A percentile compares a stretch with the other conserved stretches of the same genome.
Evolutionary conservation across 92 coral and sea anemone genomes (phyloP).

Genomic region (Anthopleura xanthogrammica): DNA sequence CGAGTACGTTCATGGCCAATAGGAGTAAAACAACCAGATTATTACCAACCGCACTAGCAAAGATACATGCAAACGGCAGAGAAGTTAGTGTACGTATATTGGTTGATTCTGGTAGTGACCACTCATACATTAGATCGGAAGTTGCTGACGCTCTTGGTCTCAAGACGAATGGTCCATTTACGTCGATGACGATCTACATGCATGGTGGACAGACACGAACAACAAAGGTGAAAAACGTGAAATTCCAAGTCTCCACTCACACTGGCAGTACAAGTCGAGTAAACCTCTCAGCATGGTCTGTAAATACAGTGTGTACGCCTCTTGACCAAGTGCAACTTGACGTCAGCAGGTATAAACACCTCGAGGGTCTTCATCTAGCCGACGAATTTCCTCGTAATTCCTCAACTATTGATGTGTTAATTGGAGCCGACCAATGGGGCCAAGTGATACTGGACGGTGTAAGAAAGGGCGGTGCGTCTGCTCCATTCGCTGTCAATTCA

Average conservation of each 20-base stretch:
- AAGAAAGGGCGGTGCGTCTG: background rate
- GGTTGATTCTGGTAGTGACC: conserved; percentile 32
- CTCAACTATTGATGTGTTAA: background rate
- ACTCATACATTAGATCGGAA: conserved; percentile 16
- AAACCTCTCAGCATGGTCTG: background rate
- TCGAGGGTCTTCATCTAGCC: background rate
- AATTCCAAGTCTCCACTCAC: background rate
- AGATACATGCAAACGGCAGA: background rate
- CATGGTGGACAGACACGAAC: background rate
- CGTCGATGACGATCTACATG: conserved; percentile 27
- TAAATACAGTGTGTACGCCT: background rate
- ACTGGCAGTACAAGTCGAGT: background rate
- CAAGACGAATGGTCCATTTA: background rate
- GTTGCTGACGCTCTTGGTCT: conserved; percentile 13
- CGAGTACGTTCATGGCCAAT: background rate
- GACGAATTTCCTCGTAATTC: background rate
- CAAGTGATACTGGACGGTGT: background rate
- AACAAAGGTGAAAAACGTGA: conserved; percentile 8
- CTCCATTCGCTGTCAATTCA: conserved; percentile 8
- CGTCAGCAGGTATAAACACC: background rate
- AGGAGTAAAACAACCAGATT: background rate
- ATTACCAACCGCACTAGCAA: conserved; percentile 19
- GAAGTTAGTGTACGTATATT: conserved; percentile 20
- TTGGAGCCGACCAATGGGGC: background rate
- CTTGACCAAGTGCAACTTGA: background rate